Evolutionary conservation across 2,888 invertebrate species (phyloP).

Genomic region (Acrobasis suavella): DNA sequence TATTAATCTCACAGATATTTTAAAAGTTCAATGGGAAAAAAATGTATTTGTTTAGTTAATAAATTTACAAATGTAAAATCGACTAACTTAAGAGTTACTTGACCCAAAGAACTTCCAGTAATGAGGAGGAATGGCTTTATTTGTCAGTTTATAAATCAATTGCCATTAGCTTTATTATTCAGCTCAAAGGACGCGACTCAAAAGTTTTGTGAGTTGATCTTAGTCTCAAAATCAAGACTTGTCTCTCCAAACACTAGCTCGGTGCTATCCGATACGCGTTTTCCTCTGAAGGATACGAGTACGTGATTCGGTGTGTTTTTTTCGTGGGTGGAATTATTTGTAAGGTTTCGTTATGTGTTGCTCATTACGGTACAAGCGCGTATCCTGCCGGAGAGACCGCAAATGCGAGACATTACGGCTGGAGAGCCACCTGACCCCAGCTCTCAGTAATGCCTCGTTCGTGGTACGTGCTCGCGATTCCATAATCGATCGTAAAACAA

Average conservation of each 20-base stretch:
- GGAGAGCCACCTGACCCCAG: conserved; percentile 64
- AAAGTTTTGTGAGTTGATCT: background rate
- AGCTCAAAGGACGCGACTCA: background rate
- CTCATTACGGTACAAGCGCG: conserved; percentile 80
- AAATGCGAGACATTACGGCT: conserved; percentile 76
- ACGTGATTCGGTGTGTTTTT: conserved; percentile 81
- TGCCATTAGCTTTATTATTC: no score
- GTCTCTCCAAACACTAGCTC: conserved; percentile 20
- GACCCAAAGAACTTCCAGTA: no score
- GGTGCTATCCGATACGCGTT: conserved; percentile 78
- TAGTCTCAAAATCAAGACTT: background rate
- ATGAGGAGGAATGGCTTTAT: no score
- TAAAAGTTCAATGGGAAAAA: no score
- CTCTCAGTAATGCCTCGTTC: conserved; percentile 61
- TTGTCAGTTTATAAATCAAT: no score
- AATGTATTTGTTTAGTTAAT: no score
- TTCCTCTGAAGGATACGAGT: conserved; percentile 78
- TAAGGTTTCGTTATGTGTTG: conserved; percentile 81
- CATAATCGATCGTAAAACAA: conserved; percentile 46
- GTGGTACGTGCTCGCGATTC: conserved; percentile 57
- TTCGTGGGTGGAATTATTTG: conserved; percentile 81
- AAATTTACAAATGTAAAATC: no score
- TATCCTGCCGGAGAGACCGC: conserved; percentile 78
- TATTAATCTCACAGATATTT: no score
- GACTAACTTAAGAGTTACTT: no score